These are phyloP conservation scores for Synanthedon andrenaeformis DNA, from an alignment of 2,888 invertebrate genomes.

Conservation along the genomic window DNA sequence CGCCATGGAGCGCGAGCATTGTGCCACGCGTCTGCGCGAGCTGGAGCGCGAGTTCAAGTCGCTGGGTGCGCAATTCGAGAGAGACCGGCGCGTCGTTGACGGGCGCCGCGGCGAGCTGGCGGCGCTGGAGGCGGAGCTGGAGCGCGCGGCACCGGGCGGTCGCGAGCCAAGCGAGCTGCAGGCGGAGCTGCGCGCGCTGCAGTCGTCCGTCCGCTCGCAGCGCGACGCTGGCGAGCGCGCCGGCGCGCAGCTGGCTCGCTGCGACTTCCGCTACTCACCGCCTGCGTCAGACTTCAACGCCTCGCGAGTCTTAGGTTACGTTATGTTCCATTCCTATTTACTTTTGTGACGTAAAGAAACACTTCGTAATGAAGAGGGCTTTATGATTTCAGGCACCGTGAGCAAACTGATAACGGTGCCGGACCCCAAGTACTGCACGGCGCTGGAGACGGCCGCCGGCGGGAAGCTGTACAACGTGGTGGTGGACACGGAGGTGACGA, in stretches of 20 bases:
- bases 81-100: constrained; percentile 72
- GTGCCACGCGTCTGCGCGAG: constrained; percentile 70
- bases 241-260: constrained; percentile 39
- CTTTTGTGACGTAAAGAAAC: too few species aligned
- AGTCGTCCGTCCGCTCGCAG: constrained; percentile 64
- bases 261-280: not conserved
- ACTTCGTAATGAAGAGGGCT: too few species aligned
- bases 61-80: constrained; percentile 75
- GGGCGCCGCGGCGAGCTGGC: constrained; percentile 30
- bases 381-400: constrained; percentile 74
- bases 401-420: constrained; percentile 82
- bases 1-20: constrained; percentile 78
- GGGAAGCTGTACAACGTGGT: constrained; percentile 93
- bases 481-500: constrained; percentile 86
- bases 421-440: constrained; percentile 78
- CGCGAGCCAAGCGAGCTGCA: constrained; percentile 67
- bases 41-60: constrained; percentile 76
- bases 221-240: constrained; percentile 71
- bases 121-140: constrained; percentile 63
- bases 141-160: constrained; percentile 66
- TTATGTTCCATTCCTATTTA: too few species aligned
- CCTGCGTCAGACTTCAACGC: not conserved
- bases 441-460: constrained; percentile 88
- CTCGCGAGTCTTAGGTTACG: not conserved
- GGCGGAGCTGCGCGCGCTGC: constrained; percentile 55